Evolutionary conservation across 2,113 vertebrate genomes (phyloP).

Genomic region (Apteryx mantelli): DNA sequence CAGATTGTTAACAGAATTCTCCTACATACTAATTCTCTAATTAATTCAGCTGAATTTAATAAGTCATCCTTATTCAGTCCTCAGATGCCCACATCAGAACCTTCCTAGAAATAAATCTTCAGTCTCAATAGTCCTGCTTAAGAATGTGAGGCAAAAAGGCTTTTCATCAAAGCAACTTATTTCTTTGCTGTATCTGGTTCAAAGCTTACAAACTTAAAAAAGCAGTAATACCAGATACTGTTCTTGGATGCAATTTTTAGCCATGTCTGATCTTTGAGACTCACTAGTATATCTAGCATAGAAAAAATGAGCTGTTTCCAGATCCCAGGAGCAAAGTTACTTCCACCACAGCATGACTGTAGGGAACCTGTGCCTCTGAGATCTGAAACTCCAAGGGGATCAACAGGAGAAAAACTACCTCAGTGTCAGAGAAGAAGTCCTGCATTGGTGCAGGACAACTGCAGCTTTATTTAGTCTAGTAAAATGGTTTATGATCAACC

Average conservation of each 20-base stretch:
- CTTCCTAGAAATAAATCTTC: slow-evolving; percentile 51
- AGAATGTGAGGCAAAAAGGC: slow-evolving; percentile 14
- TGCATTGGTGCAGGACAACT: not conserved
- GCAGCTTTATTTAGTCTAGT: not conserved
- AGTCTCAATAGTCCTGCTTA: not conserved
- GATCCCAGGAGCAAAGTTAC: not conserved
- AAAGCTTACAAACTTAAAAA: slow-evolving; percentile 9
- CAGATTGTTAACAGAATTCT: slow-evolving; percentile 45
- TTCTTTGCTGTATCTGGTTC: not conserved
- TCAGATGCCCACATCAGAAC: slow-evolving; percentile 38
- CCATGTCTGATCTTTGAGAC: not conserved
- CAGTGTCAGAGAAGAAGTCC: not conserved
- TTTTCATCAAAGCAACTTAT: not conserved
- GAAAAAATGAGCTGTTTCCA: not conserved
- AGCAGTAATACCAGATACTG: not conserved
- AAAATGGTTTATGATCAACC: not conserved
- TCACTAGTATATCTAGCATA: not conserved
- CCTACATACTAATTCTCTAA: slow-evolving; percentile 33
- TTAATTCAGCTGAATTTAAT: slow-evolving; percentile 58
- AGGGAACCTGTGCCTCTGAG: not conserved
- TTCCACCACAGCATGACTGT: not conserved
- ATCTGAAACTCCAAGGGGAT: not conserved
- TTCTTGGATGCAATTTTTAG: not conserved
- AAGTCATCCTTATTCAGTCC: slow-evolving; percentile 12
- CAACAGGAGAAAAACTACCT: not conserved